Evolutionary conservation across 2,888 invertebrate species (phyloP).

Genomic region (Prosopocoilus inquinatus): DNA sequence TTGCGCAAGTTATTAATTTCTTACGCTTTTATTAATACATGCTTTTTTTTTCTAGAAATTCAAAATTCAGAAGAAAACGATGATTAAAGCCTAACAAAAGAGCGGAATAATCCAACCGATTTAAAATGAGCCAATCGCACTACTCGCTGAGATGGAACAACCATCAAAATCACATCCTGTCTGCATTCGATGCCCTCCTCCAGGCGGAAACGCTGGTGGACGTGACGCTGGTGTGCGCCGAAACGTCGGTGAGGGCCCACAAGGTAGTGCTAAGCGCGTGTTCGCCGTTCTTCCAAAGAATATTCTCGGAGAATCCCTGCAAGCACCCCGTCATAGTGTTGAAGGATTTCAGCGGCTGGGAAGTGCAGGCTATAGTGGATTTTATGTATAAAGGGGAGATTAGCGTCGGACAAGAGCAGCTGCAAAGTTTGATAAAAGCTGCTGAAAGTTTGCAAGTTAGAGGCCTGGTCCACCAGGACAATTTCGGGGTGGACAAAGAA

Average conservation of each 20-base stretch:
- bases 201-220: conserved; percentile 86
- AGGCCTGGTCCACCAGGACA: conserved; percentile 64
- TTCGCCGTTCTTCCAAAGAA: conserved; percentile 85
- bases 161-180: conserved; percentile 84
- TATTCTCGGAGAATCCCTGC: conserved; percentile 89
- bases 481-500: conserved; percentile 46
- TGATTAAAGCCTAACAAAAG: conserved; percentile 37
- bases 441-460: conserved; percentile 85
- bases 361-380: conserved; percentile 85
- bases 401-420: conserved; percentile 80
- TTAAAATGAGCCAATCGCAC: conserved; percentile 65
- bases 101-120: conserved; percentile 23
- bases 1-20: neutral
- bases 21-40: neutral
- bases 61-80: conserved; percentile 42
- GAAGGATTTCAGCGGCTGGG: conserved; percentile 86
- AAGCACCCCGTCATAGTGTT: conserved; percentile 91
- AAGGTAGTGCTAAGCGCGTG: conserved; percentile 87
- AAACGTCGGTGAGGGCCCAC: conserved; percentile 82
- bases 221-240: conserved; percentile 86
- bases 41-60: conserved; percentile 40
- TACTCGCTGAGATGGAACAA: conserved; percentile 94
- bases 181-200: conserved; percentile 84
- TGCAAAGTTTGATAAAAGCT: conserved; percentile 80
- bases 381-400: conserved; percentile 95